These are phyloP conservation scores for Agrenia bidenticulata DNA, from an alignment of 2,888 invertebrate species.

Conservation along the genomic window DNA sequence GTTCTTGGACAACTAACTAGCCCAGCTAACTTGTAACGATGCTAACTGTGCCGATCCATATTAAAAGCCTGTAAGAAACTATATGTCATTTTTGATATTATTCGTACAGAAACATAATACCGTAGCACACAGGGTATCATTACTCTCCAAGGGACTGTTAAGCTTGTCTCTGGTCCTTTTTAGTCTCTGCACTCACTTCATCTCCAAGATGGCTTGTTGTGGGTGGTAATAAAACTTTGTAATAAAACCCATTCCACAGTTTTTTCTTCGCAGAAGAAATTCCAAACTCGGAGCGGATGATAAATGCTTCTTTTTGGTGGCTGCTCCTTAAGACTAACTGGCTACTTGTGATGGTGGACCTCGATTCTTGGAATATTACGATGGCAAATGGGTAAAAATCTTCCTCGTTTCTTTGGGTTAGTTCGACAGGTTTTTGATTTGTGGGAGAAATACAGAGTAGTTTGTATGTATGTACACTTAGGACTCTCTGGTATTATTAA, in stretches of 20 bases:
- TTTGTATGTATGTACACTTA: no score
- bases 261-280: constrained; percentile 16
- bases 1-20: no score
- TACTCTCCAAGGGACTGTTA: constrained; percentile 18
- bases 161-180: background rate
- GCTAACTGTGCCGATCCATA: no score
- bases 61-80: no score
- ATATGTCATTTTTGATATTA: constrained; percentile 1
- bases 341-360: background rate
- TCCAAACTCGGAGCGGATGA: constrained; percentile 7
- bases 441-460: constrained; percentile 11
- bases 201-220: constrained; percentile 11
- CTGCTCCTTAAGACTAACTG: background rate
- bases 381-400: constrained; percentile 1
- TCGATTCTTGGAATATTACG: background rate
- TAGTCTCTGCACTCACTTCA: background rate
- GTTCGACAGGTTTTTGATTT: constrained; percentile 22
- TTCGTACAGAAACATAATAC: background rate
- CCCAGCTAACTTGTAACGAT: no score
- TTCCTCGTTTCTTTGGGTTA: background rate
- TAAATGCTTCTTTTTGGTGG: constrained; percentile 16
- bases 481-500: no score
- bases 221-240: constrained; percentile 25
- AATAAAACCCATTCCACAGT: constrained; percentile 25
- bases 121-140: background rate